phyloP scores from a whole-genome alignment of 2,113 vertebrate genomes.

The Festucalex cinctus region DNA sequence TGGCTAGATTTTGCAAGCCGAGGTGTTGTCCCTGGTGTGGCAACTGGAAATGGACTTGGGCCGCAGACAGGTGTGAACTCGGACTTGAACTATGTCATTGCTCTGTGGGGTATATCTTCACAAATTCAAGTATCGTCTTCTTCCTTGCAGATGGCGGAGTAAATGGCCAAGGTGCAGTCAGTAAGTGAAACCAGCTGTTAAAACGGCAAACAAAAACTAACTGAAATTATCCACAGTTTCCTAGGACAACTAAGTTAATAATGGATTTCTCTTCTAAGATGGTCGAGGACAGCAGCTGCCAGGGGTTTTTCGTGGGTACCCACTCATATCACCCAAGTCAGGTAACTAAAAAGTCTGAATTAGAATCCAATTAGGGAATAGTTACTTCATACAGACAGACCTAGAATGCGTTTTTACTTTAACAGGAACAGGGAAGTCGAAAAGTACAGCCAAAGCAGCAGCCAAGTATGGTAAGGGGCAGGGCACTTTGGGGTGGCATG shows the following conservation, averaged over 20 bases:
- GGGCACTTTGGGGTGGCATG: not conserved
- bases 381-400: not conserved
- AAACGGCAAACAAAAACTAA: constrained; percentile 3
- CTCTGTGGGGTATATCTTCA: not conserved
- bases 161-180: constrained; percentile 57
- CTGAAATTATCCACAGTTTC: not conserved
- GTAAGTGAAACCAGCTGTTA: constrained; percentile 29
- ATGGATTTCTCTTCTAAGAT: constrained; percentile 42
- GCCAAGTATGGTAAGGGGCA: constrained; percentile 61
- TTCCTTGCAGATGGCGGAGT: constrained; percentile 41
- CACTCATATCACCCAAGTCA: constrained; percentile 67
- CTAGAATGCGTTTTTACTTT: not conserved
- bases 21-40: constrained; percentile 68
- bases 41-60: constrained; percentile 62
- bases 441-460: constrained; percentile 60
- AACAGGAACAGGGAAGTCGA: constrained; percentile 62
- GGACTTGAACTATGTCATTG: not conserved
- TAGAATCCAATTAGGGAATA: not conserved
- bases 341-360: constrained; percentile 37
- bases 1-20: constrained; percentile 62
- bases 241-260: not conserved
- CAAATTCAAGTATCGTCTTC: constrained; percentile 3
- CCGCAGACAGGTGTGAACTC: constrained; percentile 55
- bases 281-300: constrained; percentile 60
- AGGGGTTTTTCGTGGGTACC: constrained; percentile 68